A percentile compares a stretch with the other conserved stretches of the same genome.
These are phyloP conservation scores for Oophaga sylvatica DNA, from an alignment of 2,797 vertebrate genomes.

Conservation along the genomic window DNA sequence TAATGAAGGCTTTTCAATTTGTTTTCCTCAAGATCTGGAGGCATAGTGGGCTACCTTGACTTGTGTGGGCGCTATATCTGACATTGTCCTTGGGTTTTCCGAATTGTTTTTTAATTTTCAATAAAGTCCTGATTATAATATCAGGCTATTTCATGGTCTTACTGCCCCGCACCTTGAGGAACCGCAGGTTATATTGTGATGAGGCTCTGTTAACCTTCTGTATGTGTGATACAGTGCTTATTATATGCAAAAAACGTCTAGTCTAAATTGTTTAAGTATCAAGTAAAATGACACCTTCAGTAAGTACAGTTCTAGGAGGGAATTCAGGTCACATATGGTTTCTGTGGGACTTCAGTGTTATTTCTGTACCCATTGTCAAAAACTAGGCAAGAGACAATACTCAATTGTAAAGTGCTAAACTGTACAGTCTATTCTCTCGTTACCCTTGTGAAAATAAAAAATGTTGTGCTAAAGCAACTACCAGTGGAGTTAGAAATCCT, in stretches of 20 bases:
- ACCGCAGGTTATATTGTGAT: not conserved
- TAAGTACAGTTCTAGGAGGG: not conserved
- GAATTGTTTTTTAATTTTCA: not conserved
- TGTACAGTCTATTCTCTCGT: no score
- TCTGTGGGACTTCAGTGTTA: no score
- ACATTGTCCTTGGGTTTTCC: not conserved
- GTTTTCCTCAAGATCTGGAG: slow-evolving; percentile 23
- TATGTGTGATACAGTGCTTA: no score
- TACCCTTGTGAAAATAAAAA: no score
- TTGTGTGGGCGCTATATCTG: slow-evolving; percentile 13
- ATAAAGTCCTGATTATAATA: slow-evolving; percentile 20
- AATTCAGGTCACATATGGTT: no score
- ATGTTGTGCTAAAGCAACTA: no score
- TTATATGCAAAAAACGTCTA: not conserved
- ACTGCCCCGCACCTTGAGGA: not conserved
- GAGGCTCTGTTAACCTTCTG: not conserved
- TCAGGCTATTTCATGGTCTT: not conserved
- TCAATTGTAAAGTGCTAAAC: no score
- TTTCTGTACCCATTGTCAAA: no score
- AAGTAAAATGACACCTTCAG: not conserved
- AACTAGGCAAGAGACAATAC: no score
- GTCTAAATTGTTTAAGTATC: no score
- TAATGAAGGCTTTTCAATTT: slow-evolving; percentile 21
- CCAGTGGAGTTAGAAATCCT: no score
- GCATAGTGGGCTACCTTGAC: not conserved